Base-by-base conservation (phyloP, 2,888 invertebrate species). In the Pterobdella sp. region DNA sequence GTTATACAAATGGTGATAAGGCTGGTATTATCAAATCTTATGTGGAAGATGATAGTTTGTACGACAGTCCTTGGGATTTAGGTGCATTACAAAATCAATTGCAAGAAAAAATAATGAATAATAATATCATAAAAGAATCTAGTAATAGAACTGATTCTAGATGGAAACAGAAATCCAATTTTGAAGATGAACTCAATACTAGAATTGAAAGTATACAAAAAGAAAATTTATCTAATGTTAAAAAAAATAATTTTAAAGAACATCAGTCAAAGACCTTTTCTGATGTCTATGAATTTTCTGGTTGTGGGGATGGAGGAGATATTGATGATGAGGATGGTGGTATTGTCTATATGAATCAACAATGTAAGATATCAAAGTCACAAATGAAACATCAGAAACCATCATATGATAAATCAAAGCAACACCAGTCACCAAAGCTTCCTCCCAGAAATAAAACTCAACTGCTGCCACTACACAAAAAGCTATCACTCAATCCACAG, bases 31-130 rank as follows among this genome's bases (percentile, higher is more conserved):
- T 63, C 63, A 26, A 34, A 26, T 7, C 18, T 52, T 22, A 35
- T 1, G 71, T 63, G 18, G 56, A n/a, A 4, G 63, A 63, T n/a
- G 31, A 34, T 3, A 63, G 35, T 34, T 29, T 71, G 22, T 71
- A 71, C 36, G 71, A 71, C n/a, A 56, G 32, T 34, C 71, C 71
- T 0, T 71, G 71, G 71, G 71, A 71, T 31, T 63, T 71, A 4
- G 71, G 71, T 18, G 71, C 71, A 22, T 36, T 71, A 18, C 71
- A 71, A 32, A 56, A 63, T 32, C 56, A 56, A n/a, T 36, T 71
- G 14, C 56, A 71, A 63, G 71, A 71, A 60, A 71, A 71, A 36
- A n/a, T 71, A 29, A 71, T 60, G 34, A 29, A 29, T 18, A 71
- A 63, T 60, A 36, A 69, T 26, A 37, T 29, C n/a, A 42, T 22